Evolutionary conservation across 2,113 vertebrate species (phyloP), one percentile per base, ranked within the genome.

Genomic region (Microtus richardsoni): DNA sequence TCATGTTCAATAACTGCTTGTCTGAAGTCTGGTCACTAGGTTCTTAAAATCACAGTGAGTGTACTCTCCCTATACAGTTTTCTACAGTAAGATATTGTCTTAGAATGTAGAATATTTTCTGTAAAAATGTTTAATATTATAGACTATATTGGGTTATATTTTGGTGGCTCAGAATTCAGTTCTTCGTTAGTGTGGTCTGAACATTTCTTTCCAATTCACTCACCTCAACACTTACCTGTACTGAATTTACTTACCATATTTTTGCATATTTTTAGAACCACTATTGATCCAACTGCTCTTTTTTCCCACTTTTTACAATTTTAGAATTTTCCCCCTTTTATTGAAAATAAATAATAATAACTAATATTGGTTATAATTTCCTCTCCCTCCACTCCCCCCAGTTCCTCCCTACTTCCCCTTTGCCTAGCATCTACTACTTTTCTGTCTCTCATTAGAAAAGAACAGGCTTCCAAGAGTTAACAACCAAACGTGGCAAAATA

Each of bases 1-100:
- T 92, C 64, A 49, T 64, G 19, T 60, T 89, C 54, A 70, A 36
- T 5, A n/a, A 21, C 64, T 96, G 8, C 52, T 10, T 54, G 28
- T 96, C 91, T 83, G 44, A 93, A 74, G 52, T 41, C 11, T 89
- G 24, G 85, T 78, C 78, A 84, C 33, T 89, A 71, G 39, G 49
- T 91, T 82, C 94, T 54, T 89, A 73, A 91, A 91, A 91, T 96
- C 30, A 66, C 41, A 26, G 47, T 88, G 64, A 90, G 28, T 79
- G 26, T 75, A 83, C 5, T 88, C 17, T 96, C 36, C 28, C 54
- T 86, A 88, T 95, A 71, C 5, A 83, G 60, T 68, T 73, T 28
- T 26, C 80, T 75, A 66, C n/a, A 77, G 71, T 86, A 79, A 96
- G 30, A 54, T 86, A 60, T 66, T 80, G n/a, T 86, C 66, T 78